These are phyloP conservation scores for Amphibalanus amphitrite DNA, from an alignment of 1,140 invertebrate species.

Conservation along the genomic window DNA sequence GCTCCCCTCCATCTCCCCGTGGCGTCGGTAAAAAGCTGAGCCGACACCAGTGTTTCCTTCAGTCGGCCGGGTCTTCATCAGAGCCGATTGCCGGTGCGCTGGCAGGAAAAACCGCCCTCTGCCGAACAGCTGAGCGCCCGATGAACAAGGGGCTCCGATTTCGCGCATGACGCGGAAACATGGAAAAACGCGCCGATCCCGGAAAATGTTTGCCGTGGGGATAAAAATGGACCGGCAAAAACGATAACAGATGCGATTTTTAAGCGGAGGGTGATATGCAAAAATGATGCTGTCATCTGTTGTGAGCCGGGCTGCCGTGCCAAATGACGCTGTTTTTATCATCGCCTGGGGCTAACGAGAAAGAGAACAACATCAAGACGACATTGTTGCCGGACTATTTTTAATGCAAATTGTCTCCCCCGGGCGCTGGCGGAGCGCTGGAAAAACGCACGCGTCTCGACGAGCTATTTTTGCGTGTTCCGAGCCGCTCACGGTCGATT, in stretches of 20 bases:
- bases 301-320: neutral
- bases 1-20: neutral
- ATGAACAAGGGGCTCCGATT: neutral
- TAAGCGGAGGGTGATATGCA: neutral
- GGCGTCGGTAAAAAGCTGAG: neutral
- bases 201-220: neutral
- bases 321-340: neutral
- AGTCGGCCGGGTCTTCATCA: neutral
- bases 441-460: neutral
- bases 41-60: neutral
- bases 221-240: neutral
- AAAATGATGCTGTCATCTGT: neutral
- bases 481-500: neutral
- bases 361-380: slow-evolving; percentile 1
- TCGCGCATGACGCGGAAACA: neutral
- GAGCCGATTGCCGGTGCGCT: neutral
- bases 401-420: neutral
- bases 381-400: neutral
- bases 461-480: neutral
- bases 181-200: neutral
- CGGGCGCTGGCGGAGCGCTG: neutral
- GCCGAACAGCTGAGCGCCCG: neutral
- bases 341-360: neutral
- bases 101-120: neutral
- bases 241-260: neutral